Base-by-base conservation (phyloP, 2,113 vertebrate genomes). In the Cheilinus undulatus region DNA sequence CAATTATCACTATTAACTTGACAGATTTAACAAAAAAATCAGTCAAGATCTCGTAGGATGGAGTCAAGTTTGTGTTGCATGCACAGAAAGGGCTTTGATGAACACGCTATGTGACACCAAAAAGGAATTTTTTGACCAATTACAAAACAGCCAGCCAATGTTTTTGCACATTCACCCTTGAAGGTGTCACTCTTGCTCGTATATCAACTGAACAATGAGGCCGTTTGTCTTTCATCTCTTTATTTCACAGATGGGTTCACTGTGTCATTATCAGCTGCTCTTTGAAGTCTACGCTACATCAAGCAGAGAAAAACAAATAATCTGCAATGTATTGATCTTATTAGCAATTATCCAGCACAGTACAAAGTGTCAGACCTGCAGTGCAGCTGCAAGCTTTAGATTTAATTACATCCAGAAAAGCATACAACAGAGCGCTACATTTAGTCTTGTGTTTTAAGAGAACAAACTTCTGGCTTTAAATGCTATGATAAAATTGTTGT, bases 191-290 rank as follows among this genome's bases (percentile, higher is more conserved):
- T 67, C 32, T 20, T 26, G 61, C 32, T 53, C 38, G 17, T 43
- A 43, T 1, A 15, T n/a, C 36, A 36, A 10, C 46, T 76, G n/a
- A 70, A 42, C 48, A 27, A 23, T 7, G 30, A 40, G 49, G 13
- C 58, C 12, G 30, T 76, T 51, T 24, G 22, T 70, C 56, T 81
- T 76, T 75, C 61, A 80, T 86, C 53, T 73, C 46, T 77, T 79
- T 63, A 76, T 74, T 77, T 86, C 70, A 86, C 76, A 84, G 75
- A 59, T 65, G 82, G 76, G 71, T 76, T 86, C 80, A 86, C 80
- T 58, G 28, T 62, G 30, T 81, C 80, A 63, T 72, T 73, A 69
- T 78, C 67, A 43, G 72, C 28, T 22, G 26, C 12, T 74, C 64
- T 69, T 40, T 68, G 30, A 56, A 71, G 45, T 22, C 26, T 20